Base-by-base conservation (phyloP, 2,113 vertebrate species). In the Eublepharis macularius region DNA sequence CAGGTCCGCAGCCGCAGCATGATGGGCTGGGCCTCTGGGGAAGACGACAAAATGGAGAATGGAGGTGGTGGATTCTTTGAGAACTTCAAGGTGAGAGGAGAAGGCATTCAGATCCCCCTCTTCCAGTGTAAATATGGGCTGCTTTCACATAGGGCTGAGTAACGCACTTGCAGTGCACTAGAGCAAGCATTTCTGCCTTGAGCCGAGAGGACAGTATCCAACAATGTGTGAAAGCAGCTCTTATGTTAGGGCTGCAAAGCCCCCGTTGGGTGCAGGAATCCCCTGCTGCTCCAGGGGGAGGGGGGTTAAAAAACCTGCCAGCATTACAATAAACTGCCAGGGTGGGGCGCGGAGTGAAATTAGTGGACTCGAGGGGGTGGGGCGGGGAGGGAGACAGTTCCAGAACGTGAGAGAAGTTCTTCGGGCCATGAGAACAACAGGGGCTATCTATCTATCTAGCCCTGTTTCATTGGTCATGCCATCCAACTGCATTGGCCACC, bases 41-140 rank as follows among this genome's bases (percentile, higher is more conserved):
- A 96, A 85, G 81, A 95, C 82, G 92, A 92, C 43, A 94, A 97
- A 83, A 97, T 97, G 82, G 97, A 97, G 76, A 95, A 95, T 0
- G 89, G 94, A 26, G 97, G 96, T 1, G 97, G 97, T 26, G 96
- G 98, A 12, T 98, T 98, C 91, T 97, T 98, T 16, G 98, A 98
- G 90, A 98, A 98, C 87, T 98, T 98, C 92, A 98, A 98, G 97
- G 98, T 98, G 86, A 94, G 92, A 49, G 2, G 2, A 6, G 60
- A 47, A n/a, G 41, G 29, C n/a, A 2, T 3, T 12, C 3, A 34
- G 19, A 32, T 36, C 60, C 69, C 45, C 19, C 16, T 21, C 47
- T 43, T 60, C 24, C 57, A 6, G 19, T 17, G 51, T 54, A 17
- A 54, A 54, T 17, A 17, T 17, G 14, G n/a, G 16, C 14, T 54